Conservation (phyloP, 1,140 invertebrate genomes). For the Muscidifurax raptorellus region DNA sequence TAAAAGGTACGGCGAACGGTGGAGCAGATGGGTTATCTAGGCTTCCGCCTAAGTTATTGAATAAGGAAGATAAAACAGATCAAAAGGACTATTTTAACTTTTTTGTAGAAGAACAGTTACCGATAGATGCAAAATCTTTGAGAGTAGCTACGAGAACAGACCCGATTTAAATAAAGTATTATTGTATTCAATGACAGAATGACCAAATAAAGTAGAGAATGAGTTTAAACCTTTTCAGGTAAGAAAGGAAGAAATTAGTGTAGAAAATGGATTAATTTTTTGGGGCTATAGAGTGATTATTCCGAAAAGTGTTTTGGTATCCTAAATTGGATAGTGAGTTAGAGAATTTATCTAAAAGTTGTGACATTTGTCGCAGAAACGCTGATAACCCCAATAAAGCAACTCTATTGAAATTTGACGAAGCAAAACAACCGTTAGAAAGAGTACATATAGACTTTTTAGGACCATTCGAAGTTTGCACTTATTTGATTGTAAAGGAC, state of each 20-base stretch:
- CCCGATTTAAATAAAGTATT: background rate
- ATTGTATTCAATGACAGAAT: background rate
- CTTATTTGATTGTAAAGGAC: too few relatives aligned
- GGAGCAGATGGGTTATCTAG: slow-evolving; percentile 57
- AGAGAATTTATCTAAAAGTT: too few relatives aligned
- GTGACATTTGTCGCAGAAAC: too few relatives aligned
- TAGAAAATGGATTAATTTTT: background rate
- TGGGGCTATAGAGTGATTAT: background rate
- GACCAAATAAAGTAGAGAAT: background rate
- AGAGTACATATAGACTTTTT: too few relatives aligned
- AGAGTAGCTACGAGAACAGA: background rate
- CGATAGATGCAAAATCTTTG: background rate
- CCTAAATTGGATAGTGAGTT: background rate
- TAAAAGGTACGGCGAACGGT: slow-evolving; percentile 51
- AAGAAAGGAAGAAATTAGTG: background rate
- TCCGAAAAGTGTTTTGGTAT: background rate
- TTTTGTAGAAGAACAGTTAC: background rate
- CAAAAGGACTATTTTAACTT: background rate
- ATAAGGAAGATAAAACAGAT: background rate
- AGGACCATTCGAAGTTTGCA: too few relatives aligned
- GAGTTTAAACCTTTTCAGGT: background rate
- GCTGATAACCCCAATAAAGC: too few relatives aligned
- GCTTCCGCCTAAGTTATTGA: too few relatives aligned
- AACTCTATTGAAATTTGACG: too few relatives aligned
- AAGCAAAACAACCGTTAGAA: too few relatives aligned